Base-by-base conservation (phyloP, 2,888 invertebrate species). In the Myathropa florea region DNA sequence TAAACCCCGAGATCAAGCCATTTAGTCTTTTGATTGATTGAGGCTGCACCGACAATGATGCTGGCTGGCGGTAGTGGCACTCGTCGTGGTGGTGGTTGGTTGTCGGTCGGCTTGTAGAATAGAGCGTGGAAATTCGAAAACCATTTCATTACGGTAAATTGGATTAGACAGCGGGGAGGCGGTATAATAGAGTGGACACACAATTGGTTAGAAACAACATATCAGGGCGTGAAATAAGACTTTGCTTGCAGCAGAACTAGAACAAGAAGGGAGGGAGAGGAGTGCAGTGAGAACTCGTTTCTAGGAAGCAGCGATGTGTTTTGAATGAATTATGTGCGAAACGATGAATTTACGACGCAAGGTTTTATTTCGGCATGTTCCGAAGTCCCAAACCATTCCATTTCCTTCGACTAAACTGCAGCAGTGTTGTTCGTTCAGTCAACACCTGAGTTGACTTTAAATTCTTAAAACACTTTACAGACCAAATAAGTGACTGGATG, bases 1-100 rank as follows among this genome's bases (percentile, higher is more conserved):
- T 39, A 63, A 72, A 59, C 55, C 39, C 60, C 65, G 81, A 59
- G 80, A 73, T 85, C 72, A 85, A 73, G 57, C 80, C 76, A 77
- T 77, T 85, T 85, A 81, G 76, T 77, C 81, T 77, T 85, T 77
- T 85, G 77, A 85, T 85, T 77, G 72, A 81, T 85, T 75, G 65
- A 84, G 79, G 83, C 67, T 59, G 33, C 77, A 82, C 76, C 63
- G 71, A 75, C 72, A 24, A 46, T 18, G 39, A 39, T 60, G 60
- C 18, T 4, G 18, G 46, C 18, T 46, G 46, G 14, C 55, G 1
- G 4, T 10, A 6, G 24, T 14, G 3, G 30, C 28, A 65, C 46
- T 57, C 39, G n/a, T n/a, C n/a, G n/a, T 57, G 10, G 36, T 64
- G 57, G 23, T 72, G 14, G 59, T 76, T 59, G 39, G n/a, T n/a